Percentiles rank a stretch among this genome's conserved stretches.
phyloP scores from a whole-genome alignment of 1,140 invertebrate genomes.

The Cotesia chilonis region DNA sequence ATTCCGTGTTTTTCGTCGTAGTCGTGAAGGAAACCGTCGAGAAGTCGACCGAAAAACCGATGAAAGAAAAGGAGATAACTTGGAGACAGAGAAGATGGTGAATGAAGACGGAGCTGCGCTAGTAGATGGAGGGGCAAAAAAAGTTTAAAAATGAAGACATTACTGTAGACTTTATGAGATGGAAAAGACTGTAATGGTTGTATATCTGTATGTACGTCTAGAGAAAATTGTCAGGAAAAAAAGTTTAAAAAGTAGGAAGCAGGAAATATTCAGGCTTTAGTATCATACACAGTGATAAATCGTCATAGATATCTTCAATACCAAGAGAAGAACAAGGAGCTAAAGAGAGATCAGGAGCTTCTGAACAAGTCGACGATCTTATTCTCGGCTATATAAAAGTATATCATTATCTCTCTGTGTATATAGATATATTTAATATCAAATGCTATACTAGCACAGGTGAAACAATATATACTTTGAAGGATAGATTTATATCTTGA shows the following conservation, averaged over 20 bases:
- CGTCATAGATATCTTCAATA: constrained; percentile 26
- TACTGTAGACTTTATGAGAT: constrained; percentile 28
- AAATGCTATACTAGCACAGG: background rate
- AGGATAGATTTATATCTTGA: constrained; percentile 14
- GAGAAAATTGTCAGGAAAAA: too few species aligned
- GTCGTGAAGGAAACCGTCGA: constrained; percentile 4
- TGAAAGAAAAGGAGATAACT: constrained; percentile 9
- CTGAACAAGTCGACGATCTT: constrained; percentile 21
- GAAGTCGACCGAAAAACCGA: constrained; percentile 21
- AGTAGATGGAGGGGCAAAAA: constrained; percentile 7
- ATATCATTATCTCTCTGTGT: background rate
- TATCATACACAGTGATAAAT: constrained; percentile 24
- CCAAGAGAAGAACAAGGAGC: constrained; percentile 6
- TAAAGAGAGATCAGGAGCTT: constrained; percentile 26
- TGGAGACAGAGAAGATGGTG: background rate
- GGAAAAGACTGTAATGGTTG: constrained; percentile 15
- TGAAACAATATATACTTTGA: background rate
- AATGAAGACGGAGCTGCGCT: background rate
- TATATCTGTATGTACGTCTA: background rate
- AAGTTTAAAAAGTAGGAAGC: constrained; percentile 1
- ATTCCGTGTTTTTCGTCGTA: constrained; percentile 24
- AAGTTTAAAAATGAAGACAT: constrained; percentile 19
- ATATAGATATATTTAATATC: constrained; percentile 14
- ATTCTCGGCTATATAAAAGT: constrained; percentile 18
- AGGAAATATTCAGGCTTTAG: background rate